phyloP scores from a whole-genome alignment of 2,797 vertebrate genomes.

The Spatula clypeata region DNA sequence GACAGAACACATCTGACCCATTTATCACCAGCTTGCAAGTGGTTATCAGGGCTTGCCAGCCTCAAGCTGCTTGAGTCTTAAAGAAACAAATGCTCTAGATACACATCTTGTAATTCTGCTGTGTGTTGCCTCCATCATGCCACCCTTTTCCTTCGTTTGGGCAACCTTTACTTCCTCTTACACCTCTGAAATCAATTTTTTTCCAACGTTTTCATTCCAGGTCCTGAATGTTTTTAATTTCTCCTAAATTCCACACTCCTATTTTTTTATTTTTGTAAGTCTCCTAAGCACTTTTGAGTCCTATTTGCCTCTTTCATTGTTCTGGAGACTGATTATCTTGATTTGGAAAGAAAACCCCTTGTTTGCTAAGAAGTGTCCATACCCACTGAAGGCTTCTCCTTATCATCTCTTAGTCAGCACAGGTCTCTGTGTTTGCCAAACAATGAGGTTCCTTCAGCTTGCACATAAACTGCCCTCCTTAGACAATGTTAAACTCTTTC shows the following conservation, averaged over 20 bases:
- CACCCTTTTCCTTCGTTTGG: background rate
- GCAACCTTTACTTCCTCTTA: background rate
- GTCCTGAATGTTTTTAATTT: background rate
- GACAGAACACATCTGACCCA: constrained; percentile 39
- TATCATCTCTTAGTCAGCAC: background rate
- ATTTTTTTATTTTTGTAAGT: too few species aligned
- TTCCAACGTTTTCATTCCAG: background rate
- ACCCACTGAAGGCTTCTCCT: background rate
- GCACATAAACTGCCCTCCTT: background rate
- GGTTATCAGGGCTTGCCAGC: constrained; percentile 26
- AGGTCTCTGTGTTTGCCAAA: background rate
- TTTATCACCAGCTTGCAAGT: constrained; percentile 16
- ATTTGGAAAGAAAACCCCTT: background rate
- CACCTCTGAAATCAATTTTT: background rate
- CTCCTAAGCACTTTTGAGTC: background rate
- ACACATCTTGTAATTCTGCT: background rate
- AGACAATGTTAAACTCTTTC: background rate
- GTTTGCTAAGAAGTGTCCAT: accelerated
- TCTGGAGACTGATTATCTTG: background rate
- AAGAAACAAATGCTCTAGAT: background rate
- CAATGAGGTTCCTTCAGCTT: accelerated
- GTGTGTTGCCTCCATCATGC: background rate
- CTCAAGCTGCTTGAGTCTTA: background rate
- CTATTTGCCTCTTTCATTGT: background rate
- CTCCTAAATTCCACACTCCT: too few species aligned